These are phyloP conservation scores for Synergus itoensis DNA, from an alignment of 2,888 invertebrate genomes.

Conservation along the genomic window DNA sequence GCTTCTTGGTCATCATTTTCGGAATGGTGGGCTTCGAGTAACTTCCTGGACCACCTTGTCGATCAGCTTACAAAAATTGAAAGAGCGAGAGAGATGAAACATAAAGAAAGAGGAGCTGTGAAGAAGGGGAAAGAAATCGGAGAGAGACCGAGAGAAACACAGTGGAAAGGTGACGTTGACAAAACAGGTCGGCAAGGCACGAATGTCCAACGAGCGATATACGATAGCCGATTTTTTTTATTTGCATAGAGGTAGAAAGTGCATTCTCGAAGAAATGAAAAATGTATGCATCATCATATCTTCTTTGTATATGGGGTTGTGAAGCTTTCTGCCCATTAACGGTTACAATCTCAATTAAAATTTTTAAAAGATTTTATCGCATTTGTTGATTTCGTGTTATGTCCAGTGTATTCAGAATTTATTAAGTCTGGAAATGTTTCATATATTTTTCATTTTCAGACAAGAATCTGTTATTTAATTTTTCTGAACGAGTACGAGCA, in stretches of 20 bases:
- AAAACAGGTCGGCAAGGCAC: constrained; percentile 27
- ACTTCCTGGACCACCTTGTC: constrained; percentile 39
- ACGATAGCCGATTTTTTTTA: constrained; percentile 36
- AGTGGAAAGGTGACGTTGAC: constrained; percentile 29
- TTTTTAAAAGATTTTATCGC: neutral
- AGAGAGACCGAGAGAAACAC: constrained; percentile 47
- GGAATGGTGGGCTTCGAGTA: neutral
- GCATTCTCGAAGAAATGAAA: constrained; percentile 26
- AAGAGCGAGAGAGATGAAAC: neutral
- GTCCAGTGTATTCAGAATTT: no score
- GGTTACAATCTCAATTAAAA: constrained; percentile 3
- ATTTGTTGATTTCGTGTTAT: neutral
- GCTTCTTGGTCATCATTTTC: neutral
- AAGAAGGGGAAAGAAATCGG: constrained; percentile 47
- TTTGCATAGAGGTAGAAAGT: constrained; percentile 24
- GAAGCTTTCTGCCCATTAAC: neutral
- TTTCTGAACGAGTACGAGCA: no score
- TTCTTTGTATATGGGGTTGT: constrained; percentile 16
- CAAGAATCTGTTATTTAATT: no score
- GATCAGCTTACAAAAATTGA: constrained; percentile 20
- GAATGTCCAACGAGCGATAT: constrained; percentile 27
- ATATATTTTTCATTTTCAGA: no score
- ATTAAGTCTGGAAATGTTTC: no score
- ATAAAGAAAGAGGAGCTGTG: neutral
- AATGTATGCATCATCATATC: constrained; percentile 24